Percentiles rank a stretch among this genome's conserved stretches.
Conservation (phyloP, 2,797 vertebrate species). For the Smutsia temminckii region DNA sequence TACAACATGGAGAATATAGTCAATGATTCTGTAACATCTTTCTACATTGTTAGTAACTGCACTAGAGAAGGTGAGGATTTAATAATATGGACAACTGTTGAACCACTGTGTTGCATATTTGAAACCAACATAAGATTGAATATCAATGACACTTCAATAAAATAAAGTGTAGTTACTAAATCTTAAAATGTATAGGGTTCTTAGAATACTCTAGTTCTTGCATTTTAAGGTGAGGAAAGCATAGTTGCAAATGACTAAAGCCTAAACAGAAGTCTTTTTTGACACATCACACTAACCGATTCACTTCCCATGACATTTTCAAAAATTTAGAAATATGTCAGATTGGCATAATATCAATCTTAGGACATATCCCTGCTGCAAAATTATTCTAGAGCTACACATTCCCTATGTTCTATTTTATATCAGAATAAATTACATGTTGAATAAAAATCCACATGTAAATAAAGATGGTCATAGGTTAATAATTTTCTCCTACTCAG, state of each 20-base stretch:
- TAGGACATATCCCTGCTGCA: not conserved
- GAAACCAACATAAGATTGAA: no score
- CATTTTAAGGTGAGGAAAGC: not conserved
- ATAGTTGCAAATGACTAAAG: not conserved
- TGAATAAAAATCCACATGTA: constrained; percentile 81
- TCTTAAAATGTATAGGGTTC: not conserved
- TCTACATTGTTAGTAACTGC: no score
- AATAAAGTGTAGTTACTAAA: not conserved
- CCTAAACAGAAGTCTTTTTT: not conserved
- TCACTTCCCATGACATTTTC: not conserved
- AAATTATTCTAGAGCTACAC: not conserved
- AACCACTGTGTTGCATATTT: no score
- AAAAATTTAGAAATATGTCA: not conserved
- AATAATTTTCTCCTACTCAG: constrained; percentile 79
- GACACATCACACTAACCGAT: not conserved
- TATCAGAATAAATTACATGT: constrained; percentile 35
- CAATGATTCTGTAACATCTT: no score
- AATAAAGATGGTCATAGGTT: constrained; percentile 83
- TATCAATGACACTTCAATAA: no score
- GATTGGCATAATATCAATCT: not conserved
- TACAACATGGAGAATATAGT: no score
- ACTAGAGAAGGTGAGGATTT: no score
- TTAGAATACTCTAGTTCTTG: not conserved
- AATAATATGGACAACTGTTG: no score
- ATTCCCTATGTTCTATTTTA: not conserved